Evolutionary conservation across 2,888 invertebrate species (phyloP), one percentile per base, ranked within the genome.

Genomic region (Phaonia tiefii): DNA sequence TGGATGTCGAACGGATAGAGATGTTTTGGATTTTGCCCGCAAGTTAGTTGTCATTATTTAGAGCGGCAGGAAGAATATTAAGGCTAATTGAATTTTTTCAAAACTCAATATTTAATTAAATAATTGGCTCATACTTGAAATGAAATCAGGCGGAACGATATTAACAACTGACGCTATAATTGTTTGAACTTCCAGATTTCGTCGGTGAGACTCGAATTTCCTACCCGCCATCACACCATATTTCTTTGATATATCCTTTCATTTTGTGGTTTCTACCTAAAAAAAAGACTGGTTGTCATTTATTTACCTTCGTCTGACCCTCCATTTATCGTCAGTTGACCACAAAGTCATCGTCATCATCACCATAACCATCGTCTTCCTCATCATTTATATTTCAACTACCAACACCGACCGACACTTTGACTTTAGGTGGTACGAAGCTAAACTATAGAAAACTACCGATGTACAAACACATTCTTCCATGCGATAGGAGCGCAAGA

Each of bases 341-440:
- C 72, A 69, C 73, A 76, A 69, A 54, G 63, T 71, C 63, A 78
- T 73, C 46, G 69, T 69, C 69, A 73, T 75, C 49, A 71, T 79
- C 42, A 67, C 22, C n/a, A 17, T 10, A n/a, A n/a, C n/a, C 44
- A 15, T 69, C 17, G 11, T 25, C 15, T 22, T 60, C 15, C 26
- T 63, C 63, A 67, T 31, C 25, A 44, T 26, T 37, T 49, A 56
- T 39, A 58, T 31, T 13, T 66, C 39, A 37, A 65, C 20, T 37
- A 63, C n/a, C 46, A 15, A 1, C 31, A 60, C 22, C 56, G 17
- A 11, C 25, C 22, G 11, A 60, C 17, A 54, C 51, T 54, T 67
- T 31, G 39, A 37, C 54, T 71, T 71, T 42, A 15, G 37, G 13
- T 66, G 26, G 71, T 11, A 37, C n/a, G 37, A 60, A 63, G 22